A percentile compares a stretch with the other conserved stretches of the same genome.
Evolutionary conservation across 2,888 invertebrate species (phyloP).

Genomic region (Apamea epomidion): DNA sequence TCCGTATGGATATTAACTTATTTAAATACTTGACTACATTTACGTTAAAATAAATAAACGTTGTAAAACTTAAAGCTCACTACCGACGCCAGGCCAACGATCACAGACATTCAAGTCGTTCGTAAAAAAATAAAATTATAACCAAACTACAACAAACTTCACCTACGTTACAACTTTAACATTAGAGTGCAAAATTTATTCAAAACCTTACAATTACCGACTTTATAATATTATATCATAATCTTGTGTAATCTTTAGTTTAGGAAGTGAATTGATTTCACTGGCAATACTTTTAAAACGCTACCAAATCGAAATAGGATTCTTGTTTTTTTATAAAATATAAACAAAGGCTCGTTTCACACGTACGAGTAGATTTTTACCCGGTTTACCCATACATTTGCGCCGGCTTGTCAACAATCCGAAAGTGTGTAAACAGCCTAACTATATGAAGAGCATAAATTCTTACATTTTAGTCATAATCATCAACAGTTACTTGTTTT

Average conservation of each 20-base stretch:
- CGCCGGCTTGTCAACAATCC: not conserved
- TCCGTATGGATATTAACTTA: conserved; percentile 28
- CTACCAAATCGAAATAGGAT: conserved; percentile 41
- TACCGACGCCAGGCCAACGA: conserved; percentile 65
- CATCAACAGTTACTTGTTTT: conserved; percentile 31
- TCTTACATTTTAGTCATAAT: conserved; percentile 34
- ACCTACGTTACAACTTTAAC: conserved; percentile 71
- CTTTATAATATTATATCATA: conserved; percentile 45
- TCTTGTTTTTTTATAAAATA: conserved; percentile 16
- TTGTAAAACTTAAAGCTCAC: conserved; percentile 58
- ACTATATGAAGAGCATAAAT: conserved; percentile 23
- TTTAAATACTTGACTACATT: conserved; percentile 45
- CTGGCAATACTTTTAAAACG: conserved; percentile 44
- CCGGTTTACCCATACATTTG: not conserved
- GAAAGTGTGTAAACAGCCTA: not conserved
- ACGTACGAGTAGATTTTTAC: not conserved
- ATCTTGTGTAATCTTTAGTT: conserved; percentile 51
- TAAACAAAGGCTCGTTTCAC: not conserved
- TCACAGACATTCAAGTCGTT: conserved; percentile 74
- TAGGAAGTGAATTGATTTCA: conserved; percentile 35
- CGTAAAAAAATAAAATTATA: conserved; percentile 80
- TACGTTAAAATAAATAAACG: conserved; percentile 49
- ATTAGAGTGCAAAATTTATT: conserved; percentile 79
- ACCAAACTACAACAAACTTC: conserved; percentile 77
- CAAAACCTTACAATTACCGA: conserved; percentile 66